phyloP scores from a whole-genome alignment of 1,140 invertebrate genomes.

The Nomia melanderi region DNA sequence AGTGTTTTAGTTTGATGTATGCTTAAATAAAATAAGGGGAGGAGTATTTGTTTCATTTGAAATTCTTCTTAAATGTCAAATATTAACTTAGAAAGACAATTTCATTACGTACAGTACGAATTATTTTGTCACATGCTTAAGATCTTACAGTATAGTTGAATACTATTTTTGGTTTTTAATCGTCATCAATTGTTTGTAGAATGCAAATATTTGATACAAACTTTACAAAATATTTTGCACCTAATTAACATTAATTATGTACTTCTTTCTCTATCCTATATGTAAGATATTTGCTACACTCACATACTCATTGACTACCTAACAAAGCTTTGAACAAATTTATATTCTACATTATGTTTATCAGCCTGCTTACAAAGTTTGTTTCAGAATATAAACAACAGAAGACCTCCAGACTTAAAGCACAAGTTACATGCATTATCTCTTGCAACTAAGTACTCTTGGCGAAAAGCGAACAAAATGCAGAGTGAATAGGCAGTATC shows the following conservation, averaged over 20 bases:
- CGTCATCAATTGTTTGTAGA: not conserved
- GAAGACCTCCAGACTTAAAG: not conserved
- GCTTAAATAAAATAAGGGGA: not conserved
- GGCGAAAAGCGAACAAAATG: not conserved
- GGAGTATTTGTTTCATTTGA: not conserved
- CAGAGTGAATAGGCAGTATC: not conserved
- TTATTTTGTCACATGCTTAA: not conserved
- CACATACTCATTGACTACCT: not conserved
- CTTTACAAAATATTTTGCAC: constrained; percentile 3
- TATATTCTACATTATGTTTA: not conserved
- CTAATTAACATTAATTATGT: not conserved
- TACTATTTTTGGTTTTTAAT: not conserved
- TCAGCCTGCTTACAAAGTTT: not conserved
- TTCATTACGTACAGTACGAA: not conserved
- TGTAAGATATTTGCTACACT: not conserved
- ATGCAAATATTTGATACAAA: not conserved
- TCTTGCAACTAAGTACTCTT: not conserved
- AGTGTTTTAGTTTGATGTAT: not conserved
- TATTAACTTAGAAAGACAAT: not conserved
- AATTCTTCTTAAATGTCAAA: not conserved
- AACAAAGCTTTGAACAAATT: constrained; percentile 10
- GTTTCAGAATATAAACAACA: not conserved
- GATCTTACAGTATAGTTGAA: not conserved
- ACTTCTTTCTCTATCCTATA: not conserved
- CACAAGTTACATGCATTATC: not conserved